Conservation (phyloP, 2,113 vertebrate species). For the Xiphophorus hellerii region DNA sequence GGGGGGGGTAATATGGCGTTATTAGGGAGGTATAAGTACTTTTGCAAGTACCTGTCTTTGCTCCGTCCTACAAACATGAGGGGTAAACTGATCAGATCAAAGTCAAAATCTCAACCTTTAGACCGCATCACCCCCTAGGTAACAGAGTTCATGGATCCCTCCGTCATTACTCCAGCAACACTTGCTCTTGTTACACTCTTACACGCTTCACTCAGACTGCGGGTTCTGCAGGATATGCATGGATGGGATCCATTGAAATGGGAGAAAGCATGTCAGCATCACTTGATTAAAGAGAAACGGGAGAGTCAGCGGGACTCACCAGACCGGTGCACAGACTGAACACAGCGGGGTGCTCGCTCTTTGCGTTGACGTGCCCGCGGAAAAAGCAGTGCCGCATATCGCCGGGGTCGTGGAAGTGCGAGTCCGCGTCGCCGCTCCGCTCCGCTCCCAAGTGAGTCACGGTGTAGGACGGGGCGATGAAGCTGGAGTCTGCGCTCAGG, state of each 20-base stretch:
- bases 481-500: conserved; percentile 88
- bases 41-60: too few relatives aligned
- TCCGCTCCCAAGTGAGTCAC: conserved; percentile 85
- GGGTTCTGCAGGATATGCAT: conserved; percentile 18
- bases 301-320: conserved; percentile 80
- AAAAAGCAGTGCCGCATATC: conserved; percentile 95
- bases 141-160: conserved; percentile 8
- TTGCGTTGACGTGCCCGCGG: conserved; percentile 90
- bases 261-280: conserved; percentile 25
- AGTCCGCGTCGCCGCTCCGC: conserved; percentile 37
- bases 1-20: too few relatives aligned
- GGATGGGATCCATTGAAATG: conserved; percentile 30
- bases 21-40: too few relatives aligned
- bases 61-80: too few relatives aligned
- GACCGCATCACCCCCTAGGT: conserved; percentile 36
- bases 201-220: conserved; percentile 33
- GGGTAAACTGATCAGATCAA: not conserved
- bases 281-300: conserved; percentile 10
- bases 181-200: conserved; percentile 50
- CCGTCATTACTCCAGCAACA: conserved; percentile 41
- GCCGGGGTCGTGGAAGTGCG: conserved; percentile 29
- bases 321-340: conserved; percentile 95
- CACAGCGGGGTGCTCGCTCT: conserved; percentile 80
- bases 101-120: not conserved
- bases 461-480: conserved; percentile 85